Conservation (phyloP, 1,140 invertebrate genomes). For the Lepeophtheirus salmonis region DNA sequence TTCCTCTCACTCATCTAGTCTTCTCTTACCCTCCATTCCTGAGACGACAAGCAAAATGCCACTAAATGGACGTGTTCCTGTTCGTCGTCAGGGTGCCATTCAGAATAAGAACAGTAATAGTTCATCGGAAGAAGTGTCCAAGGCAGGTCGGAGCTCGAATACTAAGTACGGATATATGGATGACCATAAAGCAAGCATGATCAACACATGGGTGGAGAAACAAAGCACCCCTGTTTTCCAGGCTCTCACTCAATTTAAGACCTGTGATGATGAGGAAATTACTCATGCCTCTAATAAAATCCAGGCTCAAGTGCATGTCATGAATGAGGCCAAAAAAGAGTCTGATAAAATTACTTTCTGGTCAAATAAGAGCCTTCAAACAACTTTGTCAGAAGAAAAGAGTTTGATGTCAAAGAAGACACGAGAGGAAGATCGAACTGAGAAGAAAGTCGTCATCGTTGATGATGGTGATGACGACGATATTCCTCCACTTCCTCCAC, state of each 20-base stretch:
- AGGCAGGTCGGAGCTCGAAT: not conserved
- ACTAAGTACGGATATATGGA: constrained; percentile 61
- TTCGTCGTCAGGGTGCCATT: not conserved
- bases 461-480: not conserved
- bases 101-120: no score
- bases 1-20: constrained; percentile 28
- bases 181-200: constrained; percentile 74
- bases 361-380: not conserved
- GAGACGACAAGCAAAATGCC: constrained; percentile 32
- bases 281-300: not conserved
- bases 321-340: no score
- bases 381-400: not conserved
- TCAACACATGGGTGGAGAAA: constrained; percentile 77
- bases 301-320: no score
- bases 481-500: not conserved
- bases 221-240: constrained; percentile 30
- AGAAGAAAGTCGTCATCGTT: no score
- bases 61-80: constrained; percentile 15
- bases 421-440: not conserved
- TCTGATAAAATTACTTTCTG: no score
- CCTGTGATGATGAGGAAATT: constrained; percentile 2
- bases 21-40: constrained; percentile 28
- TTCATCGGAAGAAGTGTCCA: not conserved
- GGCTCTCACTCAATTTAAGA: constrained; percentile 18
- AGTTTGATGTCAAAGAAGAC: not conserved